Evolutionary conservation across 2,797 vertebrate species (phyloP).

Genomic region (Neosalanx taihuensis): DNA sequence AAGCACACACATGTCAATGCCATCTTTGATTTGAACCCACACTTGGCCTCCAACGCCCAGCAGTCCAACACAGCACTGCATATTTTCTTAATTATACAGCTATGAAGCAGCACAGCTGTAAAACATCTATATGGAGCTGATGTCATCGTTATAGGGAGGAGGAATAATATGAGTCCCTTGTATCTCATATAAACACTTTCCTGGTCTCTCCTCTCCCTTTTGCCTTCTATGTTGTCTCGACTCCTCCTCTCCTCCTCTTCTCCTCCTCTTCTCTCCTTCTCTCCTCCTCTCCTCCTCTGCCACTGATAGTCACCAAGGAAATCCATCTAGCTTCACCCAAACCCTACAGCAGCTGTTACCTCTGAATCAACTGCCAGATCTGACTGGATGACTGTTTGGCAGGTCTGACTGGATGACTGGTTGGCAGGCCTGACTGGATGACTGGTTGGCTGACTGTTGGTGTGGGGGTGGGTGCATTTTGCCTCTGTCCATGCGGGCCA

Average conservation of each 20-base stretch:
- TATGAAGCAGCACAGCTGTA: slow-evolving; percentile 54
- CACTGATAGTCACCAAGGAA: too few relatives aligned
- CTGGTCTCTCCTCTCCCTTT: too few relatives aligned
- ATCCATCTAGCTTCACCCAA: too few relatives aligned
- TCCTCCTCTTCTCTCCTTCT: too few relatives aligned
- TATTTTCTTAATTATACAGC: background rate
- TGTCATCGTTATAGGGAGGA: slow-evolving; percentile 44
- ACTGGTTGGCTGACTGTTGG: background rate
- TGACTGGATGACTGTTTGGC: background rate
- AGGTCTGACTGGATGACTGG: too few relatives aligned
- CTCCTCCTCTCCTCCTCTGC: background rate
- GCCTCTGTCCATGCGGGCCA: background rate
- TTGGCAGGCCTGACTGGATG: background rate
- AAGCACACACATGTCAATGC: background rate
- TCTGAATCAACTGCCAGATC: background rate
- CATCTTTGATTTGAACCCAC: background rate
- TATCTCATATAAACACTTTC: slow-evolving; percentile 44
- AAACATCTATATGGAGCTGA: slow-evolving; percentile 35
- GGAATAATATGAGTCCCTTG: slow-evolving; percentile 52
- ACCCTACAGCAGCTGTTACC: too few relatives aligned
- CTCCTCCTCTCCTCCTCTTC: slow-evolving; percentile 13
- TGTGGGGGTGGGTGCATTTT: background rate
- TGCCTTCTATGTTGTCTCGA: background rate
- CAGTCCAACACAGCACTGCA: background rate
- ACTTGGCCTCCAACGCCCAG: background rate